Evolutionary conservation across 1,140 invertebrate genomes (phyloP).

Genomic region (Tenebrio molitor): DNA sequence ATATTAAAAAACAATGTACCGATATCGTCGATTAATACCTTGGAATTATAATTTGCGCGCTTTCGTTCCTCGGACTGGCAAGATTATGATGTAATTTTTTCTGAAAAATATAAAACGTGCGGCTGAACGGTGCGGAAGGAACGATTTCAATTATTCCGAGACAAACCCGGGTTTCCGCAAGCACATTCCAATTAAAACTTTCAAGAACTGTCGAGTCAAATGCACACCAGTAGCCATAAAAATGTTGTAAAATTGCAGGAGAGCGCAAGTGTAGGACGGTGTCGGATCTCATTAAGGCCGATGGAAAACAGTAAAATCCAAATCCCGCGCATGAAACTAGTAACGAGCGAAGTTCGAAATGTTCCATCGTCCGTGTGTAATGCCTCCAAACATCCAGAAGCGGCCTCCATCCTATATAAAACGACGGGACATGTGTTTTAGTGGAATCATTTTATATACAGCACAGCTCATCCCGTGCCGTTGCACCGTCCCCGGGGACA

Average conservation of each 20-base stretch:
- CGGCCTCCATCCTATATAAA: conserved; percentile 14
- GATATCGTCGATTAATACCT: neutral
- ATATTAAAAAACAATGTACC: conserved; percentile 21
- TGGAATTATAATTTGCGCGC: neutral
- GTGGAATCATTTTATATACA: conserved; percentile 57
- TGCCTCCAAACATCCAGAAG: conserved; percentile 39
- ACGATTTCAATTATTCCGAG: conserved; percentile 17
- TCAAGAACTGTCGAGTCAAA: conserved; percentile 39
- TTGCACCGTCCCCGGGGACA: conserved; percentile 39
- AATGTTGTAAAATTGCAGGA: conserved; percentile 42
- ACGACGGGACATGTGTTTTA: conserved; percentile 55
- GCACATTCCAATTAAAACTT: conserved; percentile 43
- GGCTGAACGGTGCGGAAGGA: neutral
- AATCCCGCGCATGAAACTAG: conserved; percentile 55
- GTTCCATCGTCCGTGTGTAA: conserved; percentile 29
- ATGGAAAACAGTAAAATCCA: conserved; percentile 54
- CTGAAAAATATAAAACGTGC: neutral
- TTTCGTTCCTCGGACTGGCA: neutral
- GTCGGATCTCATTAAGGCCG: conserved; percentile 37
- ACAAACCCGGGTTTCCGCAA: conserved; percentile 31
- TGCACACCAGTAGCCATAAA: conserved; percentile 33
- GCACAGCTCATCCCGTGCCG: conserved; percentile 49
- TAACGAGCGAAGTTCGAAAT: conserved; percentile 52
- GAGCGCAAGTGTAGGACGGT: conserved; percentile 14
- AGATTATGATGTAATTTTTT: neutral